Conservation (phyloP, 2,888 invertebrate genomes). For the Quadroppia sp. region DNA sequence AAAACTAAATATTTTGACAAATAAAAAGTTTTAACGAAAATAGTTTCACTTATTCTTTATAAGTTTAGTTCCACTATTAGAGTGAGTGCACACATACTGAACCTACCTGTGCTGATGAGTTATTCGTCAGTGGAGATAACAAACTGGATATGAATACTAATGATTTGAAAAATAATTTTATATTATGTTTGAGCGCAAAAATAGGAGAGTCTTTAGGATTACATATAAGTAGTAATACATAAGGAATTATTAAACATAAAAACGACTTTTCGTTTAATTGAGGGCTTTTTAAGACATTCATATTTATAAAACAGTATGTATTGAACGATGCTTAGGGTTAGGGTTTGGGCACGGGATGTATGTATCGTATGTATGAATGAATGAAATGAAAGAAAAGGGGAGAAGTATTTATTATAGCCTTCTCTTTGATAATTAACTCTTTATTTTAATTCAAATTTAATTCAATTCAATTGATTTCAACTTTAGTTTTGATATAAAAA, state of each 20-base stretch:
- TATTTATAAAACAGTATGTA: not conserved
- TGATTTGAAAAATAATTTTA: not conserved
- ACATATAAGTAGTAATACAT: no score
- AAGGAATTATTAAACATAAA: no score
- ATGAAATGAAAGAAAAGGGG: not conserved
- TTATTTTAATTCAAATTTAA: not conserved
- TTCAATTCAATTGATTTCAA: not conserved
- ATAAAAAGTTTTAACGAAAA: not conserved
- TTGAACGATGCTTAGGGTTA: not conserved
- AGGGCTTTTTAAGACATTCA: not conserved
- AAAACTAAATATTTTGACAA: no score
- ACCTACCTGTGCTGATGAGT: no score
- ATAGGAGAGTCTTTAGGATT: not conserved
- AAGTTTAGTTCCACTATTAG: not conserved
- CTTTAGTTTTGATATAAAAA: not conserved
- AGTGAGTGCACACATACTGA: not conserved
- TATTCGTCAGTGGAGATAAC: not conserved
- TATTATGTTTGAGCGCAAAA: not conserved
- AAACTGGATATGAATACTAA: not conserved
- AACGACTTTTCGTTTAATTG: no score
- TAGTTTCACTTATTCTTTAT: no score
- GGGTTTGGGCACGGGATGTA: not conserved
- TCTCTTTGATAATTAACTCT: not conserved
- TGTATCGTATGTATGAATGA: no score
- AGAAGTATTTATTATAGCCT: not conserved